These are phyloP conservation scores for Piliocolobus tephrosceles DNA, from an alignment of 2,113 vertebrate genomes.

Conservation along the genomic window DNA sequence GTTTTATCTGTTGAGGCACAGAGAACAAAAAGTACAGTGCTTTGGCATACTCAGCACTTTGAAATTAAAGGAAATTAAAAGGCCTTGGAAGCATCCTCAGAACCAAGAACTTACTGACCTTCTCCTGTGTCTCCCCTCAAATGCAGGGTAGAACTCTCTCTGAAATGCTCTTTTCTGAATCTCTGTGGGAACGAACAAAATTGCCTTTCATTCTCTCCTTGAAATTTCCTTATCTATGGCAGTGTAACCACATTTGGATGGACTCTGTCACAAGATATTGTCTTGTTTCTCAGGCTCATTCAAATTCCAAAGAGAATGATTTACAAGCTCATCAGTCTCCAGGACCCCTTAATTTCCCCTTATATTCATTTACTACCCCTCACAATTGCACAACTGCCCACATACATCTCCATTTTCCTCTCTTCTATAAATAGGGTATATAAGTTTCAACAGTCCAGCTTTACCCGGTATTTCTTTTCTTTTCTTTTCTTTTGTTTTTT, in stretches of 20 bases:
- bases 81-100: not conserved
- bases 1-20: not conserved
- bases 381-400: not conserved
- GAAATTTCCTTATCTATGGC: not conserved
- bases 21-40: not conserved
- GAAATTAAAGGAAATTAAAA: not conserved
- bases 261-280: not conserved
- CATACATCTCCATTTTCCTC: not conserved
- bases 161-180: not conserved
- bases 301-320: not conserved
- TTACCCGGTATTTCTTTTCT: not conserved
- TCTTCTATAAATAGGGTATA: not conserved
- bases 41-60: not conserved
- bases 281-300: not conserved
- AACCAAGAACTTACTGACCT: not conserved
- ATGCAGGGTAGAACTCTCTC: not conserved
- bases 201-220: not conserved
- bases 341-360: not conserved
- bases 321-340: not conserved
- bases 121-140: not conserved
- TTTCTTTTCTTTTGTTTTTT: fast-evolving
- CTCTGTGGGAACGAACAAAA: not conserved
- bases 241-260: not conserved
- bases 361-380: not conserved
- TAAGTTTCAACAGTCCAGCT: not conserved